Percentiles rank a stretch among this genome's conserved stretches.
Conservation (phyloP, 2,888 invertebrate genomes). For the Patella caerulea region DNA sequence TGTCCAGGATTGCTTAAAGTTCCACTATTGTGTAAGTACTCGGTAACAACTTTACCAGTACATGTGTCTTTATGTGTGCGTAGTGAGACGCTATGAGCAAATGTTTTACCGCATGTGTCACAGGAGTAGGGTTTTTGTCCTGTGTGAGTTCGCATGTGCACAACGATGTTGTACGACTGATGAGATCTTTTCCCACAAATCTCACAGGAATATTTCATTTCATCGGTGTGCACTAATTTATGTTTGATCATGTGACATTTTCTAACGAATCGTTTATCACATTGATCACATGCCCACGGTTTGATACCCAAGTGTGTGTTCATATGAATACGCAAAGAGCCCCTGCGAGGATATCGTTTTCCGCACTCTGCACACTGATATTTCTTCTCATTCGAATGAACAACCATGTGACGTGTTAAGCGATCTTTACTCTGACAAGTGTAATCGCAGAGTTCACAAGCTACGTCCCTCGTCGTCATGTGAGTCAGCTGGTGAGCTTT, state of each 20-base stretch:
- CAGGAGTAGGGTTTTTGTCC: conserved; percentile 4
- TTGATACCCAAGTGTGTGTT: neutral
- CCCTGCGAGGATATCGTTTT: neutral
- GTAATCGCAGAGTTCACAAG: conserved; percentile 7
- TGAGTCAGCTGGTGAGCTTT: neutral
- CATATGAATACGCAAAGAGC: neutral
- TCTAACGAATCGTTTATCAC: conserved; percentile 5
- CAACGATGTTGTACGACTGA: neutral
- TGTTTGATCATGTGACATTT: conserved; percentile 3
- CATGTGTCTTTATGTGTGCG: neutral
- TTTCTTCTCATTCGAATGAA: neutral
- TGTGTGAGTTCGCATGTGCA: conserved; percentile 5
- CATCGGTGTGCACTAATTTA: neutral
- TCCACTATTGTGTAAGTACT: too few species aligned
- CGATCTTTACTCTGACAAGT: neutral
- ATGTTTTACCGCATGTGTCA: neutral
- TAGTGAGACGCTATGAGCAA: neutral
- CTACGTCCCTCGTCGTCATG: neutral
- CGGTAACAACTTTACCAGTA: neutral
- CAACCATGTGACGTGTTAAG: conserved; percentile 1
- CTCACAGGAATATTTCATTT: neutral
- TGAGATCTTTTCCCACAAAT: conserved; percentile 1
- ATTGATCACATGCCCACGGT: neutral
- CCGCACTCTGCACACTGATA: conserved; percentile 4
- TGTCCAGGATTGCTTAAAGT: too few species aligned